Conservation (phyloP, 1,140 invertebrate species). For the Panulirus ornatus region DNA sequence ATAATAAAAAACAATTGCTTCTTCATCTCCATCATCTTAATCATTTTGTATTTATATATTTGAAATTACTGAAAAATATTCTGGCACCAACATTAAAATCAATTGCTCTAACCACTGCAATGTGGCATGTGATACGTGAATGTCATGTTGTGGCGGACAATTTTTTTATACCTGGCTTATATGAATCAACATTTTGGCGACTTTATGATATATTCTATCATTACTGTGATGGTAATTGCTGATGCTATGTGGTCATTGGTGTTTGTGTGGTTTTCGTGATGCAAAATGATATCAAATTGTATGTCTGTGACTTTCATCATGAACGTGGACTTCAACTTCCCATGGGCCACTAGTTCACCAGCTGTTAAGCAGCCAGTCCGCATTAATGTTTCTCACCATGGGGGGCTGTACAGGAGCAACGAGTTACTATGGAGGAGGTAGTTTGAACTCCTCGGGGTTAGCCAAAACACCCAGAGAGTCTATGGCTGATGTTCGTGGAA, state of each 20-base stretch:
- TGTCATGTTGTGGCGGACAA: not conserved
- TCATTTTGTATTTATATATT: not conserved
- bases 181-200: not conserved
- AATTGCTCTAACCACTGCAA: not conserved
- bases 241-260: constrained; percentile 48
- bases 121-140: not conserved
- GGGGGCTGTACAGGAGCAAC: constrained; percentile 70
- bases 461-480: constrained; percentile 47
- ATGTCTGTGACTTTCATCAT: constrained; percentile 5
- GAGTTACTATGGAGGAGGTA: constrained; percentile 49
- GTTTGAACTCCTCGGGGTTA: constrained; percentile 35
- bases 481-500: constrained; percentile 48
- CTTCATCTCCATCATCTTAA: not conserved
- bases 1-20: not conserved
- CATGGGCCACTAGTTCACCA: constrained; percentile 71
- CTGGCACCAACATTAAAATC: not conserved
- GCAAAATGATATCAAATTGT: not conserved
- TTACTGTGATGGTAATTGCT: constrained; percentile 26
- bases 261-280: constrained; percentile 8
- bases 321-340: constrained; percentile 49
- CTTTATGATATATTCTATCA: not conserved
- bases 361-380: constrained; percentile 71
- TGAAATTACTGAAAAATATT: not conserved
- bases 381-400: constrained; percentile 75
- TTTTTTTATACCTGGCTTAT: not conserved